Evolutionary conservation across 2,797 vertebrate species (phyloP), one percentile per base, ranked within the genome.

Genomic region (Hoplostethus mediterraneus): DNA sequence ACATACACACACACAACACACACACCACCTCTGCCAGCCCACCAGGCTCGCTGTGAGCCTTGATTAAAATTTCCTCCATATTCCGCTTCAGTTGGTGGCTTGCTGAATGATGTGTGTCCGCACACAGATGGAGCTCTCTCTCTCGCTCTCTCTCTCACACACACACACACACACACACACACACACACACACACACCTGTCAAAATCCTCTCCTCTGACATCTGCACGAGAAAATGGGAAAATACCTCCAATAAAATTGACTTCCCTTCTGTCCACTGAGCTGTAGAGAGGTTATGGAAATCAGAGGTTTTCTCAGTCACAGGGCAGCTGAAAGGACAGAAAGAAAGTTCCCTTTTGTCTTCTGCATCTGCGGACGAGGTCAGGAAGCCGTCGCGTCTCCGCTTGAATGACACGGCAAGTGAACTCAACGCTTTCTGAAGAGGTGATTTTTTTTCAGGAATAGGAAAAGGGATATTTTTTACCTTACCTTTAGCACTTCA

Each of bases 21-120:
- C 38, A 44, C 49, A 40, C 63, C 71, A 77, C 76, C 62, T 82
- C 78, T 57, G 36, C 48, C 60, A 76, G 76, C 65, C 79, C 84
- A 78, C 82, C 69, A 71, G 75, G 65, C 87, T 88, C n/a, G 40
- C 87, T 84, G 90, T 84, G 89, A 90, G 76, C 80, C 79, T 92
- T 93, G 90, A 94, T 94, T 94, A 92, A 93, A 93, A 93, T 93
- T 72, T 87, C 87, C 75, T 79, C 79, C 79, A 65, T 87, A 89
- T 91, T 91, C 89, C 82, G 87, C 92, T 90, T 85, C 79, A 84
- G 62, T 80, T 79, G 79, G 67, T 83, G 79, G 77, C 71, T 80
- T 49, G 68, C 62, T 87, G 86, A 90, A 88, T 86, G 83, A 91
- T 90, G 86, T 87, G 82, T 81, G 80, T 87, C 84, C 75, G 5